Percentiles rank a stretch among this genome's conserved stretches.
phyloP scores from a whole-genome alignment of 2,113 vertebrate species.

The Cochlearius cochlearius region DNA sequence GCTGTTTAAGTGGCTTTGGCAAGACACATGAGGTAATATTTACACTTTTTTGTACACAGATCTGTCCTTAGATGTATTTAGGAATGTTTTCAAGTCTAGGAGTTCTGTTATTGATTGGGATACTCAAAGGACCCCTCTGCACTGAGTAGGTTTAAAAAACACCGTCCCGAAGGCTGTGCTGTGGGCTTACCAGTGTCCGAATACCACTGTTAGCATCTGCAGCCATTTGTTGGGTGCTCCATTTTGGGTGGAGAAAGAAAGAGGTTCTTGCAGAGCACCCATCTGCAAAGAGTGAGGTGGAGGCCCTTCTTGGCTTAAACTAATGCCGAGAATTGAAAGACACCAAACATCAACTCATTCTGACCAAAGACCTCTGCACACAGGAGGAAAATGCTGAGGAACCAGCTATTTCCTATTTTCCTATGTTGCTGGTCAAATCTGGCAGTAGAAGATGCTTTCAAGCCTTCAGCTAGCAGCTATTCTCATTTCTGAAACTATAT shows the following conservation, averaged over 20 bases:
- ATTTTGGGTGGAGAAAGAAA: not conserved
- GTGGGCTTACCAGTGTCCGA: not conserved
- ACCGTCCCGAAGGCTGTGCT: not conserved
- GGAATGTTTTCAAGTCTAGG: not conserved
- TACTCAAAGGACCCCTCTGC: not conserved
- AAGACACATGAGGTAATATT: not conserved
- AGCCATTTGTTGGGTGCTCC: not conserved
- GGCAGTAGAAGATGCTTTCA: not conserved
- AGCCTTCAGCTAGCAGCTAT: not conserved
- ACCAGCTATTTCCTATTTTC: not conserved
- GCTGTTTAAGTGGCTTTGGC: not conserved
- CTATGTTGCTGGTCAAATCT: not conserved
- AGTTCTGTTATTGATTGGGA: not conserved
- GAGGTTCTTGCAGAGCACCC: not conserved
- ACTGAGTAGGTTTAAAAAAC: not conserved
- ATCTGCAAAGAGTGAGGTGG: not conserved
- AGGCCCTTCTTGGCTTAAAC: not conserved
- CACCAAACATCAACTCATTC: not conserved
- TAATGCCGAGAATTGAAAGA: not conserved
- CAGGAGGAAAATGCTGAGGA: not conserved
- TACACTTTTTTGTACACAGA: not conserved
- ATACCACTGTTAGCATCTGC: not conserved
- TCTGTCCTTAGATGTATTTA: not conserved
- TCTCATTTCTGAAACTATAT: not conserved
- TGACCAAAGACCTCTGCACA: not conserved